These are phyloP conservation scores for Drosophila testacea DNA, from an alignment of 2,888 invertebrate species.

Conservation along the genomic window DNA sequence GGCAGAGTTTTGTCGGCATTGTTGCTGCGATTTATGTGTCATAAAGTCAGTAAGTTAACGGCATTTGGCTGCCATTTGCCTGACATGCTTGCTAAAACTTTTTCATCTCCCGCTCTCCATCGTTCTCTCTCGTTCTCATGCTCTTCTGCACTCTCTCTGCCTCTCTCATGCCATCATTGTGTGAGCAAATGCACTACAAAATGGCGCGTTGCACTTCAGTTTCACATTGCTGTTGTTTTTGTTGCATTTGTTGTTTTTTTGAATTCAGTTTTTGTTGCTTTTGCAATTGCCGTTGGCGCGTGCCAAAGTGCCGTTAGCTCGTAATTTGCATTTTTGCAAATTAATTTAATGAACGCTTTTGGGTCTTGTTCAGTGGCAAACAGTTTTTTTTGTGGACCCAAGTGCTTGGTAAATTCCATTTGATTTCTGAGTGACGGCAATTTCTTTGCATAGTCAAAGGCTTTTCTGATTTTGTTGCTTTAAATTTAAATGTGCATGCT, in stretches of 20 bases:
- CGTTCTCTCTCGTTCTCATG: not conserved
- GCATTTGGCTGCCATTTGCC: constrained; percentile 74
- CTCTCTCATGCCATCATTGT: not conserved
- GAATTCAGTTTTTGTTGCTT: constrained; percentile 31
- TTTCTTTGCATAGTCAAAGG: constrained; percentile 23
- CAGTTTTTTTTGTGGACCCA: constrained; percentile 9
- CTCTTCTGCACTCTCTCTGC: not conserved
- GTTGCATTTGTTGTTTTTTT: constrained; percentile 21
- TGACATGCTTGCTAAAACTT: constrained; percentile 51
- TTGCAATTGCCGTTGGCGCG: constrained; percentile 63
- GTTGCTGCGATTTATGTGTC: constrained; percentile 83
- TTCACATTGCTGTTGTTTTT: constrained; percentile 38
- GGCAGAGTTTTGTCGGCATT: constrained; percentile 51
- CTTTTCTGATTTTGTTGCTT: not conserved
- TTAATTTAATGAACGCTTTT: constrained; percentile 80
- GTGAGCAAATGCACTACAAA: constrained; percentile 46
- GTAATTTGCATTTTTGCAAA: constrained; percentile 80
- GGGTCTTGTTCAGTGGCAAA: constrained; percentile 71
- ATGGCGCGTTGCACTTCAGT: constrained; percentile 60
- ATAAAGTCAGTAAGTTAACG: constrained; percentile 84
- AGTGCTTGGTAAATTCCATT: constrained; percentile 63
- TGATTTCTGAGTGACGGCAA: constrained; percentile 53
- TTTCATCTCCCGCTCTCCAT: constrained; percentile 19
- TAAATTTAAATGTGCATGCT: constrained; percentile 1
- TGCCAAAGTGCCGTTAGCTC: constrained; percentile 77